Percentiles rank a stretch among this genome's conserved stretches.
Conservation (phyloP, 2,113 vertebrate genomes). For the Cyprinus carpio region DNA sequence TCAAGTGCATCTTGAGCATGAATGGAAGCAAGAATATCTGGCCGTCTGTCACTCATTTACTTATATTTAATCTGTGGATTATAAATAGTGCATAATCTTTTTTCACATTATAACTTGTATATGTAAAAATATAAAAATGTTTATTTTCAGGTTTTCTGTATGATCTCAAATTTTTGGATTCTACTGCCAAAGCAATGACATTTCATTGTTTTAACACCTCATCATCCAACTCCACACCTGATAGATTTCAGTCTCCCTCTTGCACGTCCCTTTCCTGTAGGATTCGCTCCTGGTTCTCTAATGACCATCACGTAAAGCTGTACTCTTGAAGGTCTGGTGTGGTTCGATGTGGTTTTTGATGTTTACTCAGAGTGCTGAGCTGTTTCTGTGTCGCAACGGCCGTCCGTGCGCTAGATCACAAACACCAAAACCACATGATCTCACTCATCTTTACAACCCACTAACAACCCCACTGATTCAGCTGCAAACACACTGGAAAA, state of each 20-base stretch:
- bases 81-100: neutral
- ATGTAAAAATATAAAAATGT: neutral
- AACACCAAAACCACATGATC: constrained; percentile 40
- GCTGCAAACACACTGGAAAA: constrained; percentile 49
- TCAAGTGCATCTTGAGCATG: neutral
- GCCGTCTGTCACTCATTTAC: neutral
- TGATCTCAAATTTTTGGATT: neutral
- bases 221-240: neutral
- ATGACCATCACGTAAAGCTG: neutral
- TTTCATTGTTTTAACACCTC: constrained; percentile 18
- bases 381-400: constrained; percentile 44
- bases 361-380: constrained; percentile 31
- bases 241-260: neutral
- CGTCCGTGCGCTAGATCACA: constrained; percentile 28
- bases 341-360: constrained; percentile 32
- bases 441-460: constrained; percentile 41
- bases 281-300: constrained; percentile 3
- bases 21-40: neutral
- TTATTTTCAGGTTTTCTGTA: neutral
- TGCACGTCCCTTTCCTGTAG: neutral
- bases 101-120: neutral
- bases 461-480: constrained; percentile 44
- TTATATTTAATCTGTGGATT: neutral
- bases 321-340: constrained; percentile 34
- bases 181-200: neutral